Base-by-base conservation (phyloP, 2,797 vertebrate species). In the Amniataba percoides region DNA sequence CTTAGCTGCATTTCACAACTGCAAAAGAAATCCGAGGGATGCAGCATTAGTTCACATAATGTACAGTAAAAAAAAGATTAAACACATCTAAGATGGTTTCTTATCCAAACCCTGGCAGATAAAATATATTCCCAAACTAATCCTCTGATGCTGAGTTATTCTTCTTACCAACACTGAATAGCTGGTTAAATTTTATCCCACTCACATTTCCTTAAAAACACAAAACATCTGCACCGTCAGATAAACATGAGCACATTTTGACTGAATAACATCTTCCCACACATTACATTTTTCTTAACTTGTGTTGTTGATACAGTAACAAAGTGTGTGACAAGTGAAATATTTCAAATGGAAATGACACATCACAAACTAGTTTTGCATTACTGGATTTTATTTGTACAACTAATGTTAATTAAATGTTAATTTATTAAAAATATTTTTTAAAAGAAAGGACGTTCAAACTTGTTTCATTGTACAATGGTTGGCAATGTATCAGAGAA, bases 301-400 rank as follows among this genome's bases (percentile, higher is more conserved):
- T 40, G 2, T 5, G 0, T 39, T 21, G 5, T 21, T 23, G 27
- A 31, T 5, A 31, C 27, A 31, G 9, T 43, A 18, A 46, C 4
- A 27, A 6, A 36, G 34, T 36, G 34, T 51, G 52, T 48, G 23
- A 72, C 2, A 46, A 18, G 3, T 45, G 2, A 31, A 56, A 16
- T 55, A 21, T 49, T 51, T 39, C 14, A 52, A 52, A 71, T 15
- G 60, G 43, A 10, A 69, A 69, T 15, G 1, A 79, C 11, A 71
- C 18, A 31, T 66, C 70, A 64, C 49, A 51, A 5, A 58, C 2
- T 39, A 10, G 0, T 2, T 15, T 84, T 74, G 45, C 49, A 67
- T 71, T 21, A 70, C 53, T 56, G 5, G 1, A 39, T 66, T 91
- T 93, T 89, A 91, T 93, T 92, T 75, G 42, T 52, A 68, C 59